Evolutionary conservation across 2,797 vertebrate species (phyloP), one percentile per base, ranked within the genome.

Genomic region (Choloepus didactylus): DNA sequence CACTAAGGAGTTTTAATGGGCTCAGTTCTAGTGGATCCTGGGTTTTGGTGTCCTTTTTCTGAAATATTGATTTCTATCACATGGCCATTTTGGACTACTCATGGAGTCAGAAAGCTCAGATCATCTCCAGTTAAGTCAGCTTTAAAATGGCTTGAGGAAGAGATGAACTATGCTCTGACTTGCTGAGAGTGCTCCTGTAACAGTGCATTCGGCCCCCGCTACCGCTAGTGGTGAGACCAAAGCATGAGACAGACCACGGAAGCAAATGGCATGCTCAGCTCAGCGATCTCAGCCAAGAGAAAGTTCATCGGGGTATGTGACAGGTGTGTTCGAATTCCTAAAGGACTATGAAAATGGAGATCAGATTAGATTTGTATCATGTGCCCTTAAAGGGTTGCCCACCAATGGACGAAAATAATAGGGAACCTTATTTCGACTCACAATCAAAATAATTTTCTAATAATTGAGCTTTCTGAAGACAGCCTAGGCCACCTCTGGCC

Each of bases 31-130:
- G 9, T 76, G 54, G 1, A 73, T 83, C 46, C 51, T 95, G 23
- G 4, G 88, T 51, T 91, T 93, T 9, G 72, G 18, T 44, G 86
- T 92, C 31, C n/a, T 62, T 85, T 85, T 14, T 86, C 31, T 94
- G 54, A 23, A 11, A 59, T 66, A 27, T 31, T 19, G 18, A 35
- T 81, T 77, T 27, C 66, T 59, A 75, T 60, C 9, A 19, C 7
- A 10, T 31, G n/a, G 14, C 0, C 12, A 72, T 80, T 95, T 59
- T 9, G 1, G 5, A 88, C 79, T 54, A 15, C 1, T 75, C 77
- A 49, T 19, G 9, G 41, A 46, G 9, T 3, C 80, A 82, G 51
- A 82, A 62, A 44, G 16, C 16, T 21, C 21, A n/a, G 41, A 23
- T 23, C 18, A 31, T 14, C 81, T 35, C 9, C 64, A 14, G 2